Conservation (phyloP, 2,888 invertebrate species). For the Dryocosmus kuriphilus region DNA sequence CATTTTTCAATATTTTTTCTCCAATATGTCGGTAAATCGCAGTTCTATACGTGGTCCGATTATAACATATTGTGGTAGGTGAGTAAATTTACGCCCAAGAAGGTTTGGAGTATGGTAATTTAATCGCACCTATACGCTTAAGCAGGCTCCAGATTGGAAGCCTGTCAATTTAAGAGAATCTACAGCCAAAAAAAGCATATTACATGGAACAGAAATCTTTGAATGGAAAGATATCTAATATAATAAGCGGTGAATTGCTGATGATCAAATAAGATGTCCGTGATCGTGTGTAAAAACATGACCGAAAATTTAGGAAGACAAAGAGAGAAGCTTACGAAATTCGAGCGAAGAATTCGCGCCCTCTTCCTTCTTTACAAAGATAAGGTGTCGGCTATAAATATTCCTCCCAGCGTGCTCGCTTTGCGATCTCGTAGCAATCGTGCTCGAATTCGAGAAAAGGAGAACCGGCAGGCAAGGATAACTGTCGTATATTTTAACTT, state of each 20-base stretch:
- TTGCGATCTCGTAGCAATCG: constrained; percentile 58
- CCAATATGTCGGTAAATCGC: not conserved
- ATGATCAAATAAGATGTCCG: not conserved
- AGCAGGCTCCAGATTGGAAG: not conserved
- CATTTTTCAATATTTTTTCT: constrained; percentile 6
- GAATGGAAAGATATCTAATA: not conserved
- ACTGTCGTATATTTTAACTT: constrained; percentile 56
- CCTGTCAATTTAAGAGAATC: not conserved
- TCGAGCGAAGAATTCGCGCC: constrained; percentile 42
- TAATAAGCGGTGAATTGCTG: not conserved
- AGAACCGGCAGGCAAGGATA: constrained; percentile 55
- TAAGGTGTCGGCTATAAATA: constrained; percentile 66
- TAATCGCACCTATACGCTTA: not conserved
- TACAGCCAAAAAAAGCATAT: not conserved
- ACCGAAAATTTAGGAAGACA: not conserved
- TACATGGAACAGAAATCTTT: not conserved
- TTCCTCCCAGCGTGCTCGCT: constrained; percentile 57
- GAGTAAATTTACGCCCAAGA: not conserved
- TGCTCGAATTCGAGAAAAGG: constrained; percentile 55
- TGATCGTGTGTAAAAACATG: not conserved
- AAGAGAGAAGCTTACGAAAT: not conserved
- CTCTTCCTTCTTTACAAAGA: constrained; percentile 62
- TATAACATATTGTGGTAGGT: not conserved
- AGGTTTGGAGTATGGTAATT: not conserved
- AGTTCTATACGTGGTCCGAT: constrained; percentile 13